Percentiles rank a stretch among this genome's conserved stretches.
phyloP scores from a whole-genome alignment of 2,888 invertebrate species.

The Diadegma fenestrale region DNA sequence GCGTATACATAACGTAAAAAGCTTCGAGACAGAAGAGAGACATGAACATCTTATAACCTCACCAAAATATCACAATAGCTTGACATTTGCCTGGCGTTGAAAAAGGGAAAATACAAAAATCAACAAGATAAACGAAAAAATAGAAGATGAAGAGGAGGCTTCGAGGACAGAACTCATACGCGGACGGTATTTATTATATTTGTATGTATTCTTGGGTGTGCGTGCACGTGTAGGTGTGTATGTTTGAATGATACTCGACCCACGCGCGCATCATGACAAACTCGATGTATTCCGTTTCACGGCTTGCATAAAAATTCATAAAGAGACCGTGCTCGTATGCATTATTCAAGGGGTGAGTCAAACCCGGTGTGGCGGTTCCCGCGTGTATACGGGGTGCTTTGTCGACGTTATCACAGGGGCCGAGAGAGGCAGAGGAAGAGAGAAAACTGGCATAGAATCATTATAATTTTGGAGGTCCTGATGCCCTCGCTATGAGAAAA shows the following conservation, averaged over 20 bases:
- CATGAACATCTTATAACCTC: slow-evolving; percentile 12
- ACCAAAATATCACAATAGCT: slow-evolving; percentile 44
- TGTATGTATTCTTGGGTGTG: not conserved
- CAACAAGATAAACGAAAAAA: slow-evolving; percentile 20
- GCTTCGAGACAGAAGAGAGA: slow-evolving; percentile 19
- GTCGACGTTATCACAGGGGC: slow-evolving; percentile 48
- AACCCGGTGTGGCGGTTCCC: slow-evolving; percentile 62
- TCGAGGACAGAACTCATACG: slow-evolving; percentile 20
- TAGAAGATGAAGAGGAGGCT: slow-evolving; percentile 18
- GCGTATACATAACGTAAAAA: not conserved
- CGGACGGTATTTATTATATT: not conserved
- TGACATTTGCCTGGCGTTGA: slow-evolving; percentile 42
- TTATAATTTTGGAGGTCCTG: slow-evolving; percentile 79
- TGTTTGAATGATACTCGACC: slow-evolving; percentile 37
- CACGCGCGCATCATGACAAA: slow-evolving; percentile 69
- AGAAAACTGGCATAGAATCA: slow-evolving; percentile 76
- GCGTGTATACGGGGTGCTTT: slow-evolving; percentile 37
- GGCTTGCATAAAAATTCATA: slow-evolving; percentile 82
- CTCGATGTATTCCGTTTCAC: slow-evolving; percentile 78
- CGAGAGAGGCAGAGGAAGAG: slow-evolving; percentile 17
- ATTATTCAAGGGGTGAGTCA: slow-evolving; percentile 80
- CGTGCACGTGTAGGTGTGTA: slow-evolving; percentile 1
- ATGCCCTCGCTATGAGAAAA: slow-evolving; percentile 70
- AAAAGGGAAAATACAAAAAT: slow-evolving; percentile 13
- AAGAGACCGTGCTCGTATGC: slow-evolving; percentile 78